phyloP scores from a whole-genome alignment of 2,888 invertebrate genomes.

The Polyommatus icarus region DNA sequence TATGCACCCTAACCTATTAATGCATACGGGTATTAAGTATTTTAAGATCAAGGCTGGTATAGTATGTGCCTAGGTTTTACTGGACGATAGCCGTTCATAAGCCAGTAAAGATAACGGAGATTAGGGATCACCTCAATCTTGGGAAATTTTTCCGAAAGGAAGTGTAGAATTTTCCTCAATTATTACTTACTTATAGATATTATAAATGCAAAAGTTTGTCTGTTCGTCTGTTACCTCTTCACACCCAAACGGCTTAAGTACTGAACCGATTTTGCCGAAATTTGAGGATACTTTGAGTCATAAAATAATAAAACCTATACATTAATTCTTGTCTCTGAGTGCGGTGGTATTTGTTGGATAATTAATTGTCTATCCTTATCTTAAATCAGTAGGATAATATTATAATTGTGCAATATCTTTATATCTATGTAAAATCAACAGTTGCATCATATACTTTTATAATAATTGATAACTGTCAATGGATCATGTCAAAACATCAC shows the following conservation, averaged over 20 bases:
- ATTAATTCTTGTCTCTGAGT: too few species aligned
- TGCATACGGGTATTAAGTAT: neutral
- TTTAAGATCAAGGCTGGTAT: neutral
- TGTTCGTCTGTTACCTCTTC: too few species aligned
- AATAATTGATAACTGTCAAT: neutral
- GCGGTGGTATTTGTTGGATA: neutral
- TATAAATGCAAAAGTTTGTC: neutral
- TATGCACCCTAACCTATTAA: neutral
- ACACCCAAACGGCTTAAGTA: too few species aligned
- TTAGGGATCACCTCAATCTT: neutral
- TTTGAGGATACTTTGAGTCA: too few species aligned
- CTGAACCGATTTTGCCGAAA: too few species aligned
- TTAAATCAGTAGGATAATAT: neutral
- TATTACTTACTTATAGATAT: too few species aligned
- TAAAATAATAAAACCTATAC: too few species aligned
- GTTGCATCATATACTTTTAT: neutral
- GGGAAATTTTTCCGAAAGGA: neutral
- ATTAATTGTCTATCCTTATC: neutral
- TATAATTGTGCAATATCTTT: slow-evolving; percentile 4
- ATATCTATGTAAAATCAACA: neutral
- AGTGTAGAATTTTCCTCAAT: neutral
- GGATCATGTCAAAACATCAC: neutral
- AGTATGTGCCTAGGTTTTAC: neutral
- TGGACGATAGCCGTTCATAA: neutral
- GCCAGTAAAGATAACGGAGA: neutral